Evolutionary conservation across 2,888 invertebrate genomes (phyloP), one percentile per base, ranked within the genome.

Genomic region (Lampropteryx suffumata): DNA sequence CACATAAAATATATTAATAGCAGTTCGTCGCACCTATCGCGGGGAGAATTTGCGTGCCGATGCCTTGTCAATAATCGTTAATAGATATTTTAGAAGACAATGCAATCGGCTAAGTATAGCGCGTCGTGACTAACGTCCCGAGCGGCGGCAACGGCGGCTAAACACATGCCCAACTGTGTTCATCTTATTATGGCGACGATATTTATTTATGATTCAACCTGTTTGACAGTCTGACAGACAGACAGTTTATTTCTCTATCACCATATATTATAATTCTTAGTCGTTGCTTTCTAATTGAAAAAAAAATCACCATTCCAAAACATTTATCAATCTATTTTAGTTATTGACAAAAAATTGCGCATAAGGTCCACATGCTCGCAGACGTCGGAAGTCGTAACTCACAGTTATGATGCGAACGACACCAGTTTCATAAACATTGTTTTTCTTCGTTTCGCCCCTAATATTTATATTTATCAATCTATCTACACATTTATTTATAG

Each of bases 381-480:
- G 75, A 78, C 83, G 84, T 84, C 90, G 90, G 90, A 90, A 90
- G 90, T 89, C 84, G 86, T 90, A 86, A 89, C 84, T 90, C 88
- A 89, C 84, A 82, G 88, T 89, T 90, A 90, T 90, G 90, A 90
- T 78, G 86, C 88, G 83, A 83, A 80, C 86, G 89, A 89, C 90
- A 89, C 89, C 79, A 87, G 87, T 88, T 90, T 87, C 88, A 90
- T 89, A 90, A 90, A 90, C 90, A 89, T 87, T 89, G 90, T 90
- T 90, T 89, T 89, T 89, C 88, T 88, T 85, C 82, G 75, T 88
- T 88, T 88, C 87, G 87, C 86, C 89, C 89, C 89, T 82, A 86
- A 88, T 90, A 89, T 90, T 90, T 90, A 88, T 90, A 89, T 90
- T 90, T 89, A 90, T 90, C 89, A 90, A 89, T 89, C 84, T 87